phyloP scores from a whole-genome alignment of 2,888 invertebrate species.

The Pristionchus maxplancki region DNA sequence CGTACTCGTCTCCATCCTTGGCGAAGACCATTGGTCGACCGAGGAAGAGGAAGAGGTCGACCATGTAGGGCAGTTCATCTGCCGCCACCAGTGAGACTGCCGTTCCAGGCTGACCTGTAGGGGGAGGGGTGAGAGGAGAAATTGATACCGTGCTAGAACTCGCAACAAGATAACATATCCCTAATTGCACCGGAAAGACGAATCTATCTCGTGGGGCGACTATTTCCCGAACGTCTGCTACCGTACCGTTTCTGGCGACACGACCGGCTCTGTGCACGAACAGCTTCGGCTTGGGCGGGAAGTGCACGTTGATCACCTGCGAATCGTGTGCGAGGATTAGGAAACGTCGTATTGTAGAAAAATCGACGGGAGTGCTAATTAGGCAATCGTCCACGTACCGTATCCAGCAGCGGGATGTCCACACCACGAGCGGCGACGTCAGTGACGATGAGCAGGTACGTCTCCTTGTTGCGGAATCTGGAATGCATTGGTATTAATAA shows the following conservation, averaged over 20 bases:
- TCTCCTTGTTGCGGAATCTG: conserved; percentile 87
- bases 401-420: conserved; percentile 95
- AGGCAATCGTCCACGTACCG: conserved; percentile 52
- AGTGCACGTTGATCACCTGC: conserved; percentile 94
- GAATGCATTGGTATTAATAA: neutral
- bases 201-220: too few relatives aligned
- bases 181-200: too few relatives aligned
- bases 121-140: conserved; percentile 80
- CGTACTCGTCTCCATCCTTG: conserved; percentile 60
- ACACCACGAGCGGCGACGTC: conserved; percentile 98
- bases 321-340: neutral
- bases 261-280: conserved; percentile 98
- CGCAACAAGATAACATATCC: too few relatives aligned
- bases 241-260: conserved; percentile 77
- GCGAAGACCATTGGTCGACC: conserved; percentile 84
- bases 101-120: conserved; percentile 91
- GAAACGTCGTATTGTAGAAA: neutral
- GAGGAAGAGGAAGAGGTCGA: conserved; percentile 95
- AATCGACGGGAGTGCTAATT: neutral
- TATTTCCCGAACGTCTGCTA: too few relatives aligned
- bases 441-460: conserved; percentile 91
- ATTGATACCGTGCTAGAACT: neutral
- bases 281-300: conserved; percentile 95
- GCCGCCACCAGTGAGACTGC: conserved; percentile 92
- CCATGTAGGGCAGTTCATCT: conserved; percentile 92